Percentiles rank a stretch among this genome's conserved stretches.
Evolutionary conservation across 2,888 invertebrate species (phyloP).

Genomic region (Noctua pronuba): DNA sequence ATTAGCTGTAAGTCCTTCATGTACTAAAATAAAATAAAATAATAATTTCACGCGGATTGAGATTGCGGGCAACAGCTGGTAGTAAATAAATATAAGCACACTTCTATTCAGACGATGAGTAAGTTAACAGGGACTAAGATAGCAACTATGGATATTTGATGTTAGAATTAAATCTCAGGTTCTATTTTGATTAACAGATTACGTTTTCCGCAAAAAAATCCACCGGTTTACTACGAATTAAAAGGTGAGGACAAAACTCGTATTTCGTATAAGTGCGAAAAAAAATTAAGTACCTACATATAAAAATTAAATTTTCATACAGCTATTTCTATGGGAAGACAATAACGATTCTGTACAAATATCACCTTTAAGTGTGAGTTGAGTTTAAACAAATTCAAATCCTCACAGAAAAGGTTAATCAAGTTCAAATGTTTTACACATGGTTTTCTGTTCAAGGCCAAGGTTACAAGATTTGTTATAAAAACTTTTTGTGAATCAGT

Average conservation of each 20-base stretch:
- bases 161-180: not conserved
- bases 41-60: too few species aligned
- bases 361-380: not conserved
- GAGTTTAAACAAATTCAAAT: not conserved
- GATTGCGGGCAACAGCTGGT: too few species aligned
- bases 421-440: slow-evolving; percentile 27
- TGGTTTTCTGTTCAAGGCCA: slow-evolving; percentile 32
- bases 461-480: slow-evolving; percentile 17
- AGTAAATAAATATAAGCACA: too few species aligned
- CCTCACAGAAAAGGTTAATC: slow-evolving; percentile 17
- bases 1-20: too few species aligned
- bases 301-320: not conserved
- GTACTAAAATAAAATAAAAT: too few species aligned
- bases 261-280: not conserved
- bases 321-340: not conserved
- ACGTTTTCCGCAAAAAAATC: not conserved
- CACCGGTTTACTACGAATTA: not conserved
- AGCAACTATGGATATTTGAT: too few species aligned
- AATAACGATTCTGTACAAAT: not conserved
- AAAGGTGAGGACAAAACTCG: not conserved
- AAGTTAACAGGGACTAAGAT: too few species aligned
- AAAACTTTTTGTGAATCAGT: slow-evolving; percentile 30
- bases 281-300: not conserved
- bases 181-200: not conserved
- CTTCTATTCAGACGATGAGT: too few species aligned